Base-by-base conservation (phyloP, 2,113 vertebrate species). In the Madoqua kirkii region DNA sequence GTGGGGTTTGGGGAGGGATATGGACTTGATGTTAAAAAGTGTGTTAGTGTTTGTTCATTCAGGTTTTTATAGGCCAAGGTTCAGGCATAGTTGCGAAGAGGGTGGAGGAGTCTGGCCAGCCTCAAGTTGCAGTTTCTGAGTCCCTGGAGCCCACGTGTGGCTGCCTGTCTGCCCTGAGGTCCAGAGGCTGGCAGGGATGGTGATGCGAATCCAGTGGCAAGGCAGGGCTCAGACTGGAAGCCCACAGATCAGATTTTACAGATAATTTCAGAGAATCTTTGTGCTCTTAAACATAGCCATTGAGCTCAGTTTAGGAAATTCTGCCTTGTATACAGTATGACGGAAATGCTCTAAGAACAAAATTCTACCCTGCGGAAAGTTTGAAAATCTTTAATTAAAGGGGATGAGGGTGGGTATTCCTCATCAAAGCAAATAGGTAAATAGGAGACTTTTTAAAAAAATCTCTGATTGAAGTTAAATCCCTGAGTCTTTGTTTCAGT, bases 361-460 rank as follows among this genome's bases (percentile, higher is more conserved):
- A 82, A 83, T 60, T 55, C 52, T 21, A 8, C 54, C 40, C 50
- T 33, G 89, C 29, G 40, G 64, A 76, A 93, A 54, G 5, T 81
- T 76, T 40, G 27, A 79, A 88, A 71, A 59, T 88, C 79, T 59
- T 93, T 88, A 88, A 45, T 82, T 50, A 50, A 90, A 14, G 9
- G 15, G 36, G 3, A 1, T 4, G 45, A 1, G 5, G 4, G 3
- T 48, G n/a, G 29, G 27, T 67, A 67, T 78, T 97, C 29, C 52
- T 96, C 31, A 78, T 31, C 29, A 67, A 85, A 91, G 67, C 19
- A 91, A 88, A 19, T 84, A 84, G 62, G 27, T 71, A 74, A 16
- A 64, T 7, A 36, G 0, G 4, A 1, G 0, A 74, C 21, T 74
- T 7, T 0, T 12, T 23, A 71, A 64, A 67, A 71, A n/a, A n/a